Evolutionary conservation across 1,140 invertebrate genomes (phyloP), one percentile per base, ranked within the genome.

Genomic region (Drosophila watanabei): DNA sequence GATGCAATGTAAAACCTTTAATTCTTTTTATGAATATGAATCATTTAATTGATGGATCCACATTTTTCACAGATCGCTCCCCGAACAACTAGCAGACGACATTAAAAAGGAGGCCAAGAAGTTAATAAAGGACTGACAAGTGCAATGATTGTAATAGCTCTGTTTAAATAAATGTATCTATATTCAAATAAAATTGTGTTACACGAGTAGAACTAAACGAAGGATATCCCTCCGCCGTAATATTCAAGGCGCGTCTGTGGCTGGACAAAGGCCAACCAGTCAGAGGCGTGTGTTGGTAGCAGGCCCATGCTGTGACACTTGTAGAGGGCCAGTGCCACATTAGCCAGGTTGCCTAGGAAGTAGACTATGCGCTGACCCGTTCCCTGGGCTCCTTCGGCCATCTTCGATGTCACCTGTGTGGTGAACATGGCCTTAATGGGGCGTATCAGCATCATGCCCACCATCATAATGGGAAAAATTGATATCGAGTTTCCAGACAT

Each of bases 401-500:
- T 96, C 94, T 99, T 99, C 87, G 99, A 99, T 52, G 98, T 98
- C 75, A 96, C 96, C 92, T 98, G 97, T 62, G 98, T 96, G 4
- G 97, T 95, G 92, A 99, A 98, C 20, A 99, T 94, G 10, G 98
- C 98, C 94, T 99, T 99, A 4, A 99, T 96, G 16, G 98, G 98
- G 79, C 98, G 94, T 69, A 99, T 97, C 75, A 99, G 97, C 92
- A 99, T 95, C 99, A 99, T 99, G 41, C 98, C 98, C 20, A 99
- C 98, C 99, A 99, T 99, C 99, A 99, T 99, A n/a, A 99, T 99
- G 3, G 99, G 99, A 91, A 99, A 99, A 79, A 99, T 99, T 1
- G 98, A 99, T 87, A 99, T 99, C 0, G 98, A 99, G 94, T 98
- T 99, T 41, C 99, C 99, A 63, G 99, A 98, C 99, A 99, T 99